Base-by-base conservation (phyloP, 2,797 vertebrate species). In the Sebastes jordani region DNA sequence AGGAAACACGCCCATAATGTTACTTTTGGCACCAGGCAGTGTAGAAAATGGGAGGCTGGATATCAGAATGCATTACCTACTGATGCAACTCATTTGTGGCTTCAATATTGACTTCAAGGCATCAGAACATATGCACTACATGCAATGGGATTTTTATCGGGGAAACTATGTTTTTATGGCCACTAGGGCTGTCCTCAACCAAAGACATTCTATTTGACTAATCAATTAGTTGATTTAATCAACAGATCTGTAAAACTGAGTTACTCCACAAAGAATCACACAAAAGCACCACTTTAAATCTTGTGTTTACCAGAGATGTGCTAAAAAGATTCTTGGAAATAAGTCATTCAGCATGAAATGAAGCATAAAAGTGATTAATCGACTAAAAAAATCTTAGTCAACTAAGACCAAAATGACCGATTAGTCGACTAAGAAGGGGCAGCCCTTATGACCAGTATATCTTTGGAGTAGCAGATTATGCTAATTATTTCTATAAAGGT, bases 1-100 rank as follows among this genome's bases (percentile, higher is more conserved):
- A 72, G 61, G 86, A 81, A 91, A 89, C 78, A 87, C 88, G 55
- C 82, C 83, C 75, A 11, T 64, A 75, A 87, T 86, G 61, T 83
- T 78, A 82, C 86, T 84, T 78, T 85, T 92, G 88, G 83, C 85
- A 71, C 32, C 67, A 20, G 71, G 29, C 60, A 6, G 59, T 7
- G 71, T 16, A 29, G 58, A 82, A 78, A 84, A 80, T 27, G 42
- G 81, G 76, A 83, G 34, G 34, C 71, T 36, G 66, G 32, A 78
- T 42, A 83, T 82, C 60, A 59, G 46, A 80, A 78, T 27, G 54
- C 13, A 30, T 52, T 23, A 6, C 23, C 81, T 29, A 54, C 56
- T 65, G 66, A 78, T 73, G 58, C 70, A 71, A 68, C 59, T 60
- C 0, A 71, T 38, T 52, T 60, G n/a, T 20, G n/a, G 5, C 1